Conservation (phyloP, 2,797 vertebrate species). For the Lagorchestes hirsutus region DNA sequence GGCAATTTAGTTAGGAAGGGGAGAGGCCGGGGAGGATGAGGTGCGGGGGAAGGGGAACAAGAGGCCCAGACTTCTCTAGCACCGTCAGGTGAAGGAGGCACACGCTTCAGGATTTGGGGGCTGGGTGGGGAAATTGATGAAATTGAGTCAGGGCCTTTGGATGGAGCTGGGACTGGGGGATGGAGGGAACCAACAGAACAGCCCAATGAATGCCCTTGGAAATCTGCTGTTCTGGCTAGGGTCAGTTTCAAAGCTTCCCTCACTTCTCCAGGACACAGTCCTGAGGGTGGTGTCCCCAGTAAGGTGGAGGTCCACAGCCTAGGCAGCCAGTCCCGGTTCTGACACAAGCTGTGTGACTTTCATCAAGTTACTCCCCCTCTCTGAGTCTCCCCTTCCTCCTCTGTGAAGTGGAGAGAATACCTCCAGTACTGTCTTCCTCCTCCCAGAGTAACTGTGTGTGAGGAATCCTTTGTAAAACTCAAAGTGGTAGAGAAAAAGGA, state of each 20-base stretch:
- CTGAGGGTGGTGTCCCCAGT: background rate
- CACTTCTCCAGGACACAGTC: background rate
- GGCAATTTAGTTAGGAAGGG: conserved; percentile 76
- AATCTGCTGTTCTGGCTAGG: background rate
- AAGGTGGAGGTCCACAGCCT: background rate
- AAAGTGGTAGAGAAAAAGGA: background rate
- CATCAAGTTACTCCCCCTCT: background rate
- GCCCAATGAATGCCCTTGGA: background rate
- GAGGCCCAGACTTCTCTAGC: conserved; percentile 21
- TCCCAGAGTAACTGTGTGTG: background rate
- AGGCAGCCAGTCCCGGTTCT: background rate
- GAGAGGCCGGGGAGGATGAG: conserved; percentile 59
- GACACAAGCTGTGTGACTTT: background rate
- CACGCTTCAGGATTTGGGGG: background rate
- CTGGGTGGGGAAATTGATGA: background rate
- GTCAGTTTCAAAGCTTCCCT: background rate
- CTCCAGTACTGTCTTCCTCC: background rate
- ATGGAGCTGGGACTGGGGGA: background rate
- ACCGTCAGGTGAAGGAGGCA: conserved; percentile 42
- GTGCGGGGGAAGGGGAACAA: conserved; percentile 28
- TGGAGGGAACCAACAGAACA: background rate
- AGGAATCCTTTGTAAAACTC: background rate
- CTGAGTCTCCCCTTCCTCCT: background rate
- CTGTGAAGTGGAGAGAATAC: background rate
- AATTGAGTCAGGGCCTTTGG: background rate